Evolutionary conservation across 2,113 vertebrate species (phyloP).

Genomic region (Coptodon rendalli): DNA sequence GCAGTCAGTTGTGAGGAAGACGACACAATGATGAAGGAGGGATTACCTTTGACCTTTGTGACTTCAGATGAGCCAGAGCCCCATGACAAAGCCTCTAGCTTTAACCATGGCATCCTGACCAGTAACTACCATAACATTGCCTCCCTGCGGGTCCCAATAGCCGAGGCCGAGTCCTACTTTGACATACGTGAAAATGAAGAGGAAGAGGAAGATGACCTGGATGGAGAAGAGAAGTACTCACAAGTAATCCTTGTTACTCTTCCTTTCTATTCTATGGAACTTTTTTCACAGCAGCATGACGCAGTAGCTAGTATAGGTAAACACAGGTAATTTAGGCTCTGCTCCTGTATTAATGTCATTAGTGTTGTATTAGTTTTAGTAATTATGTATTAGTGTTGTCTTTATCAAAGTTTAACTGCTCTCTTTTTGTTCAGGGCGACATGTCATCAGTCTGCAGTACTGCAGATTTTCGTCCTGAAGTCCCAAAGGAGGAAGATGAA

Average conservation of each 20-base stretch:
- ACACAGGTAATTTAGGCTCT: background rate
- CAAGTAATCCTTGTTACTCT: background rate
- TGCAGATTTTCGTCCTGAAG: conserved; percentile 71
- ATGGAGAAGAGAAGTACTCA: background rate
- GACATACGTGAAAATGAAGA: conserved; percentile 75
- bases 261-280: background rate
- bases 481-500: conserved; percentile 28
- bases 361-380: background rate
- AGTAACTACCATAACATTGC: conserved; percentile 54
- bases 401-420: background rate
- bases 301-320: background rate
- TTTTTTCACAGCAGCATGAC: background rate
- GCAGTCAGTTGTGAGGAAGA: background rate
- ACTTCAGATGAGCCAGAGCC: conserved; percentile 39
- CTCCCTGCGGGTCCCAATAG: conserved; percentile 83
- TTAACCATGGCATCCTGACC: background rate
- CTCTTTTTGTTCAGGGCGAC: conserved; percentile 20
- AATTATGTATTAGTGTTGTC: background rate
- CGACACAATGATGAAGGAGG: background rate
- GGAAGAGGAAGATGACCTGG: conserved; percentile 68
- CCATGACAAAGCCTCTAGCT: conserved; percentile 10
- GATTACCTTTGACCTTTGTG: conserved; percentile 15
- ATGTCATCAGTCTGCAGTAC: conserved; percentile 80
- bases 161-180: conserved; percentile 82
- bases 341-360: background rate